A percentile compares a stretch with the other conserved stretches of the same genome.
Conservation (phyloP, 2,797 vertebrate genomes). For the Uromys caudimaculatus region DNA sequence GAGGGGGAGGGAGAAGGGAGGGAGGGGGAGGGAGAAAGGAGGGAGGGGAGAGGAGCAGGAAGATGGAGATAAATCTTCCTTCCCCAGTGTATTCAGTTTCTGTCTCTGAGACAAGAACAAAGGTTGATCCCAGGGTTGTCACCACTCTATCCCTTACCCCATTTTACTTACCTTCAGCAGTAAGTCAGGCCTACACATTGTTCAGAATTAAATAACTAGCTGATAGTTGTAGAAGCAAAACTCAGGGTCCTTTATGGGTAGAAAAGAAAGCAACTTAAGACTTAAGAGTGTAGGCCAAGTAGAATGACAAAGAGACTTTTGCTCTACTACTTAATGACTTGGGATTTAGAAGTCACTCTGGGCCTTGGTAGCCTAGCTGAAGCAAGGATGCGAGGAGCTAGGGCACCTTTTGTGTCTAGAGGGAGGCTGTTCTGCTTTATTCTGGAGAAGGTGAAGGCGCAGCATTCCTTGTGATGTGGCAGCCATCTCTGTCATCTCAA, state of each 20-base stretch:
- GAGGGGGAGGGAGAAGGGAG: no score
- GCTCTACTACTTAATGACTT: background rate
- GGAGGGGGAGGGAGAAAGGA: no score
- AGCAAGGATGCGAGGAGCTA: no score
- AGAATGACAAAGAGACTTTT: background rate
- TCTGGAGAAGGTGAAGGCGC: conserved; percentile 89
- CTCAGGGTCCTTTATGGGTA: background rate
- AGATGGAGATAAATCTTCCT: background rate
- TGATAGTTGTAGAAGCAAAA: background rate
- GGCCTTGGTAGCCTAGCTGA: background rate
- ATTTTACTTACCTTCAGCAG: conserved; percentile 45
- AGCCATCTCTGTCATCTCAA: conserved; percentile 34
- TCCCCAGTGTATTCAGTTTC: background rate
- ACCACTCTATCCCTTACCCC: background rate
- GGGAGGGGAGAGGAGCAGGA: no score
- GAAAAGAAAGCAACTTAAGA: background rate
- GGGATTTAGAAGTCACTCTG: conserved; percentile 22
- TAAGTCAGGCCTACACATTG: background rate
- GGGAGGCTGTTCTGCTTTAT: conserved; percentile 72
- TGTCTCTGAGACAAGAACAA: conserved; percentile 34
- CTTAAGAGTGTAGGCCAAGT: background rate
- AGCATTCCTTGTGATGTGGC: conserved; percentile 72
- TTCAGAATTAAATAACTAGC: background rate
- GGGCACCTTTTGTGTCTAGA: background rate
- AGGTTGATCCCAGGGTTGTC: conserved; percentile 4